These are phyloP conservation scores for human (Homo sapiens) DNA, from an alignment of 2,113 vertebrate genomes.

Conservation along the genomic window GRCh38 chr9:78943001-78943500, in stretches of 20 bases:
- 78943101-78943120: background rate
- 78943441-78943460: background rate
- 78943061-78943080: slow-evolving; percentile 23
- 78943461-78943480: background rate
- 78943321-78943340: background rate
- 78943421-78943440: background rate
- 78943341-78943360: background rate
- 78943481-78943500: background rate
- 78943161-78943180: background rate
- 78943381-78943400: background rate
- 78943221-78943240: background rate
- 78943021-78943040: slow-evolving; percentile 51
- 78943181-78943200: slow-evolving; percentile 1
- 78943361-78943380: background rate
- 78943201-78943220: slow-evolving; percentile 18
- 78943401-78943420: background rate
- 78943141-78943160: background rate
- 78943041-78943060: slow-evolving; percentile 3
- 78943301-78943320: background rate
- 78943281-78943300: slow-evolving; percentile 39
- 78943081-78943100: background rate
- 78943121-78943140: background rate
- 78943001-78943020: background rate
- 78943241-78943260: slow-evolving; percentile 18
- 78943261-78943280: slow-evolving; percentile 25